These are phyloP conservation scores for Labia minor DNA, from an alignment of 2,888 invertebrate genomes.

Conservation along the genomic window DNA sequence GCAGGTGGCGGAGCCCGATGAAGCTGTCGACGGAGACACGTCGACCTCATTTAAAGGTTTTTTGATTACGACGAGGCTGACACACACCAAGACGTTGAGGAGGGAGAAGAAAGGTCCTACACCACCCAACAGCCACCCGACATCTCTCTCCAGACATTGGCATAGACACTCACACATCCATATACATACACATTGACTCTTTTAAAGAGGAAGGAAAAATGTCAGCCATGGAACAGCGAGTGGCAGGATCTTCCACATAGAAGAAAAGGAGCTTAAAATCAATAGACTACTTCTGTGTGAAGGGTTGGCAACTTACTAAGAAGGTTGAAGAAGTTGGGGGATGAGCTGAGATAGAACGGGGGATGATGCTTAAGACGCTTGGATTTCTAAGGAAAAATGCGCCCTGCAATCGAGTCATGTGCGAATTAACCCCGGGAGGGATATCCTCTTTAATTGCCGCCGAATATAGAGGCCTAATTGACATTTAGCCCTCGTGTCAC, in stretches of 20 bases:
- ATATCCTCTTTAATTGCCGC: not conserved
- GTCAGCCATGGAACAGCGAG: not conserved
- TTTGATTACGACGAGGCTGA: not conserved
- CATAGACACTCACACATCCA: too few relatives aligned
- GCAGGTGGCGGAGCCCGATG: not conserved
- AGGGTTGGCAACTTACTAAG: too few relatives aligned
- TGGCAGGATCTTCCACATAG: not conserved
- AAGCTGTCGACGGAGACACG: constrained; percentile 6
- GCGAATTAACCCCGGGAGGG: not conserved
- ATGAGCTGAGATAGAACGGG: too few relatives aligned
- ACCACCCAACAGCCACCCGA: too few relatives aligned
- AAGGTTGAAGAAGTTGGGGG: too few relatives aligned
- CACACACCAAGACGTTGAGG: not conserved
- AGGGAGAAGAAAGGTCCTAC: not conserved
- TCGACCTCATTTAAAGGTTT: constrained; percentile 13
- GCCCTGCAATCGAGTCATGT: too few relatives aligned
- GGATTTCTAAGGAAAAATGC: too few relatives aligned
- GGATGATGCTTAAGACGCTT: too few relatives aligned
- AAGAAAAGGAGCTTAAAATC: not conserved
- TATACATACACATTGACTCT: too few relatives aligned
- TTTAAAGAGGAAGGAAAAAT: not conserved
- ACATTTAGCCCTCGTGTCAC: constrained; percentile 7
- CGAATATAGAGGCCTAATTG: constrained; percentile 8
- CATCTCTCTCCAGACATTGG: too few relatives aligned
- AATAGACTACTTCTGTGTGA: constrained; percentile 13